Base-by-base conservation (phyloP, 2,888 invertebrate genomes). In the Nebria salina region DNA sequence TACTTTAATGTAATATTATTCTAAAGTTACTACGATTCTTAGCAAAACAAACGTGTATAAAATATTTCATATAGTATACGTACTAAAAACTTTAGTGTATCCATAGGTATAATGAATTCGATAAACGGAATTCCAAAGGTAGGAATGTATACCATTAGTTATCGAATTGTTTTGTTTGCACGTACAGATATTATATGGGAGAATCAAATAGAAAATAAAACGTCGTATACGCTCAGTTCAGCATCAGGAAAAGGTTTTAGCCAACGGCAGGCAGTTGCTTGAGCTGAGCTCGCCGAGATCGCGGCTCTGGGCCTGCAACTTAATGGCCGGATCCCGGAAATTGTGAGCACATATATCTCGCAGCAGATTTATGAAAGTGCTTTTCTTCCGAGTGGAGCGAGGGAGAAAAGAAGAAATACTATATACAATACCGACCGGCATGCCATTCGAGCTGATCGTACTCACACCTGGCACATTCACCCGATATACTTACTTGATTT, bases 251-350 rank as follows among this genome's bases (percentile, higher is more conserved):
- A 8, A 54, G 54, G 8, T 8, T 54, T 11, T 86, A 86, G 83
- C 81, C 72, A 72, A 34, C 41, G 7, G 43, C 5, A 74, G 43
- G 66, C n/a, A 20, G 65, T n/a, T 42, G 76, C 43, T 65, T 64
- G 26, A 41, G 20, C 65, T 8, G 82, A 65, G 34, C 34, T 34
- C 34, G 25, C 42, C 43, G 43, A 54, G 78, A 64, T 74, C 75
- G 75, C 75, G 82, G 75, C 42, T 87, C 86, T 86, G 85, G 77
- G 87, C 85, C 86, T 87, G 88, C 87, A 88, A 88, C 89, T 89
- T 94, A 94, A 94, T 94, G 94, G 94, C 94, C 94, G 94, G 94
- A 94, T 94, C 94, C 94, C 93, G 94, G 94, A 94, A 94, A 94
- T 94, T 94, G 94, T 94, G 94, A 94, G 93, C 94, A 93, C 94